These are phyloP conservation scores for Rhopalosiphum maidis DNA, from an alignment of 1,140 invertebrate species.

Conservation along the genomic window DNA sequence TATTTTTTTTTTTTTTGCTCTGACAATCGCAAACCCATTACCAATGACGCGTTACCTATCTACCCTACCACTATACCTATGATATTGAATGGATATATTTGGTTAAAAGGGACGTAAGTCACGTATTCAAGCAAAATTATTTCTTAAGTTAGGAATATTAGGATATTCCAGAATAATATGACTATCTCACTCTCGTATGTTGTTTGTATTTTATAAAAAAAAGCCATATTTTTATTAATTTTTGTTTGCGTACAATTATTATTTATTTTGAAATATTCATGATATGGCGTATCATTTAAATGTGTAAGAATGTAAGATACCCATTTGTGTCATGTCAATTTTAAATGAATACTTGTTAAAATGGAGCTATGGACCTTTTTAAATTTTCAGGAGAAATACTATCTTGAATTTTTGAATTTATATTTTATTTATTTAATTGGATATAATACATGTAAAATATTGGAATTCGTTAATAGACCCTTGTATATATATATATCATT, in stretches of 20 bases:
- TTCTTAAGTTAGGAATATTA: neutral
- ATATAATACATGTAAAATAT: neutral
- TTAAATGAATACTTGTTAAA: neutral
- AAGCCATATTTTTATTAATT: neutral
- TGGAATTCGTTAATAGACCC: neutral
- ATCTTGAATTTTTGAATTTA: neutral
- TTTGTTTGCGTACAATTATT: neutral
- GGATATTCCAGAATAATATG: neutral
- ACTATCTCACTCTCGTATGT: neutral
- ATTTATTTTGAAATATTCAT: neutral
- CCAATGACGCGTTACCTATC: too few species aligned
- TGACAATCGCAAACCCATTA: neutral
- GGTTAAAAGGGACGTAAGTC: neutral
- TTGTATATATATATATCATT: neutral
- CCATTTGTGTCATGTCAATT: neutral
- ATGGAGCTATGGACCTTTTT: neutral
- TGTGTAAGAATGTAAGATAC: neutral
- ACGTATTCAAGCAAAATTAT: neutral
- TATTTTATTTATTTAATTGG: neutral
- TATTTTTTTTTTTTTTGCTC: neutral
- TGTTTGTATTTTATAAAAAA: neutral
- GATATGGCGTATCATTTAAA: neutral
- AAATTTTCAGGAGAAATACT: neutral
- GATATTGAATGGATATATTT: neutral
- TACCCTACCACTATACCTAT: neutral